Evolutionary conservation across 2,113 vertebrate species (phyloP), one percentile per base, ranked within the genome.

Genomic region (Thalassarche chlororhynchos): DNA sequence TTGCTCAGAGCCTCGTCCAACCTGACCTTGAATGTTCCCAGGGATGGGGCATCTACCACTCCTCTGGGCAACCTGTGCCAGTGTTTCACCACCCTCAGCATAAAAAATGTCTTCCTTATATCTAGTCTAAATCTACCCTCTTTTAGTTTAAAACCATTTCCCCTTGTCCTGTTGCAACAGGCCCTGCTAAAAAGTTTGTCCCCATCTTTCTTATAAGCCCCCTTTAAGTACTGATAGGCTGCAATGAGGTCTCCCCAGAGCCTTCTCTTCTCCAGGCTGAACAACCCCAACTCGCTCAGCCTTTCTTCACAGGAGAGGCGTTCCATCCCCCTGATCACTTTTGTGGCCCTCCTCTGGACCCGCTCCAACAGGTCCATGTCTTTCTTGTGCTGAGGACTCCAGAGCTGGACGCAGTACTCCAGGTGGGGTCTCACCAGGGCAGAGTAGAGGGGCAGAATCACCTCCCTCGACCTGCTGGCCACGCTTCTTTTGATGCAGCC

Each of bases 21-120:
- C 17, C n/a, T 84, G 52, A 20, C 46, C 25, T 52, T 34, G 12
- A 60, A 51, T 38, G 40, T 14, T 65, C 61, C 64, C 34, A 84
- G 60, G 54, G 32, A 68, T 28, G 16, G 42, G 11, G 46, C 23
- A 61, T 29, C 17, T 15, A 12, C 10, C 24, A n/a, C 32, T 21
- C 46, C 31, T 46, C 62, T n/a, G 12, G 13, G 17, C 20, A 91
- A 23, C 25, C 25, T 34, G 25, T 14, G 6, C 3, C 40, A 19
- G 9, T 29, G 32, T 65, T 34, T 65, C 36, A 55, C 23, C 24
- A 69, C 8, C 14, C 6, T n/a, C 9, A 20, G 2, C 0, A 0
- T 42, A 55, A 80, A 71, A 29, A 29, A 23, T 1, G 4, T 55
- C 6, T 46, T 62, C 25, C 25, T 28, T 29, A 17, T 18, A 19